Evolutionary conservation across 2,888 invertebrate species (phyloP).

Genomic region (Euplagia quadripunctaria): DNA sequence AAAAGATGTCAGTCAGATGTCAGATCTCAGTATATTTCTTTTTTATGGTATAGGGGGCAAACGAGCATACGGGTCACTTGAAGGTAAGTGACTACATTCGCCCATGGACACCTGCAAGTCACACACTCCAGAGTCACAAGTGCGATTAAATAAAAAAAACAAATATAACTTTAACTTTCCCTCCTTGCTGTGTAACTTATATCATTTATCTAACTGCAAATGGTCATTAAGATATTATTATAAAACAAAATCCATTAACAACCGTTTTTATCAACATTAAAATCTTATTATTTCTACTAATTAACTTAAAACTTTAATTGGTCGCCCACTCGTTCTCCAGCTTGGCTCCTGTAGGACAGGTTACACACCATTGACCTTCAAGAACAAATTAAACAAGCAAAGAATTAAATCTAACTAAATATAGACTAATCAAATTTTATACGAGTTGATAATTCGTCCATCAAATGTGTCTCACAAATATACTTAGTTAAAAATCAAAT

Average conservation of each 20-base stretch:
- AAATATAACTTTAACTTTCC: neutral
- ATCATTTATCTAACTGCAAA: neutral
- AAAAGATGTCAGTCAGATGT: too few relatives aligned
- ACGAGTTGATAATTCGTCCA: conserved; percentile 15
- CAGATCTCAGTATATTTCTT: too few relatives aligned
- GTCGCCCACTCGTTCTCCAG: neutral
- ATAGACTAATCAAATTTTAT: neutral
- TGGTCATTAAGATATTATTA: neutral
- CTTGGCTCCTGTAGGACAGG: neutral
- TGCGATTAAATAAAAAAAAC: too few relatives aligned
- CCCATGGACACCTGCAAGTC: too few relatives aligned
- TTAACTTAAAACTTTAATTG: conserved; percentile 5
- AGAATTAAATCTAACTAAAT: conserved; percentile 2
- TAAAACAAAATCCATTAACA: conserved; percentile 7
- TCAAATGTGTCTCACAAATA: conserved; percentile 19
- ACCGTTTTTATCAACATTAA: neutral
- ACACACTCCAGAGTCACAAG: too few relatives aligned
- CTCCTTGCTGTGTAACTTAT: neutral
- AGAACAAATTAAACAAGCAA: neutral
- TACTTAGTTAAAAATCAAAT: conserved; percentile 27
- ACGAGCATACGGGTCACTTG: too few relatives aligned
- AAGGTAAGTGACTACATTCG: too few relatives aligned
- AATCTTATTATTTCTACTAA: neutral
- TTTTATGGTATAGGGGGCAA: too few relatives aligned
- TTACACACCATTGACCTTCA: neutral